Evolutionary conservation across 2,797 vertebrate genomes (phyloP).

Genomic region (Calcarius lapponicus): DNA sequence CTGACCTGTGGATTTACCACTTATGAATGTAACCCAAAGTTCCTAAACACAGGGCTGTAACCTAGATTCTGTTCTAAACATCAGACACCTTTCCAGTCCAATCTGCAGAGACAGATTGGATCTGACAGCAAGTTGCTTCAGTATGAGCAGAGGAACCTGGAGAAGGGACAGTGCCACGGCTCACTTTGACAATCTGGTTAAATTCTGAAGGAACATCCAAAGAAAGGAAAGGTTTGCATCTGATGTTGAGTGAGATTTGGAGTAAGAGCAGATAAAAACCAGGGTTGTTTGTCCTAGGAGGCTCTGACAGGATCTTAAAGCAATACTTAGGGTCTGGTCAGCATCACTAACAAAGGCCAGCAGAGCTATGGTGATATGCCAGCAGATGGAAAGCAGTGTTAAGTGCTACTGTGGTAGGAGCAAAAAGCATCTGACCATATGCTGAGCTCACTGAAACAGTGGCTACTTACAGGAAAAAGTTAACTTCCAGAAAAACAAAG

Average conservation of each 20-base stretch:
- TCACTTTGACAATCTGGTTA: neutral
- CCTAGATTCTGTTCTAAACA: neutral
- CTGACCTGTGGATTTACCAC: neutral
- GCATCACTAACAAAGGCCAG: neutral
- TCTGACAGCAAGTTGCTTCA: neutral
- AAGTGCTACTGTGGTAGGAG: slow-evolving; percentile 12
- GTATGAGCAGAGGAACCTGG: neutral
- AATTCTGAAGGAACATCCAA: neutral
- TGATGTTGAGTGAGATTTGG: neutral
- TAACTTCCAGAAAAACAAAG: neutral
- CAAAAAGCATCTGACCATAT: slow-evolving; percentile 1
- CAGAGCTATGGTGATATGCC: neutral
- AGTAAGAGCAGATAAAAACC: neutral
- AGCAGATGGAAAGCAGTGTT: slow-evolving; percentile 31
- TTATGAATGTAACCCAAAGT: neutral
- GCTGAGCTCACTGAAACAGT: neutral
- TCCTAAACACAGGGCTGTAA: neutral
- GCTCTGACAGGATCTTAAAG: slow-evolving; percentile 16
- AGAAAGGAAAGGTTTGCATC: neutral
- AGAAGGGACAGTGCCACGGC: neutral
- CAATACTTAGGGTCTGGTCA: slow-evolving; percentile 14
- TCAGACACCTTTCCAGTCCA: neutral
- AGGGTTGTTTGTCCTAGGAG: neutral
- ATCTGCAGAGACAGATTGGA: neutral
- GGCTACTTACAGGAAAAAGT: neutral